Percentiles rank a stretch among this genome's conserved stretches.
phyloP scores from a whole-genome alignment of 2,113 vertebrate genomes.

The Falco punctatus region DNA sequence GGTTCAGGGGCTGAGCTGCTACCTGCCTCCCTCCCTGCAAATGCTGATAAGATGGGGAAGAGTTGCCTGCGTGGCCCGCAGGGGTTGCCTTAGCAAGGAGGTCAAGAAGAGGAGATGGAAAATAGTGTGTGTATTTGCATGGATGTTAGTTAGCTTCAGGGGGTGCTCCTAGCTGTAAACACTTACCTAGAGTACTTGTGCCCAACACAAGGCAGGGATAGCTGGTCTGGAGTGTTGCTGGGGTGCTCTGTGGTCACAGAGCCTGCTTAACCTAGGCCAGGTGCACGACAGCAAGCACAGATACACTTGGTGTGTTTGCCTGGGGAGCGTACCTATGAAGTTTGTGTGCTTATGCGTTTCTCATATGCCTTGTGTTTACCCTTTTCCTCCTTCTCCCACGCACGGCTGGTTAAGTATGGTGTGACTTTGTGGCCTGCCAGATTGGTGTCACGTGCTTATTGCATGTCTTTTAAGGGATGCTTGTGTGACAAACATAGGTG shows the following conservation, averaged over 20 bases:
- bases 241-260: neutral
- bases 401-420: neutral
- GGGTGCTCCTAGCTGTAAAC: neutral
- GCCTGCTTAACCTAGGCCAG: neutral
- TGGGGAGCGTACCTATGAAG: neutral
- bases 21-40: neutral
- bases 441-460: neutral
- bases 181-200: neutral
- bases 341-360: neutral
- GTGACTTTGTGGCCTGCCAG: neutral
- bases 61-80: accelerated
- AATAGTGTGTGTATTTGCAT: neutral
- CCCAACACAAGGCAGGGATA: neutral
- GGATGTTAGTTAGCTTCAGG: neutral
- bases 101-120: neutral
- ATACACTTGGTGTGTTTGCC: accelerated
- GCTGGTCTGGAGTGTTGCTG: neutral
- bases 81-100: neutral
- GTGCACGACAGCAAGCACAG: neutral
- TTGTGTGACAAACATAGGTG: neutral
- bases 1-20: neutral
- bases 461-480: neutral
- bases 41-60: neutral
- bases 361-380: neutral
- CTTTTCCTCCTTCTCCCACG: neutral